Percentiles rank a stretch among this genome's conserved stretches.
Conservation (phyloP, 2,888 invertebrate genomes). For the Sarcophaga caerulescens region DNA sequence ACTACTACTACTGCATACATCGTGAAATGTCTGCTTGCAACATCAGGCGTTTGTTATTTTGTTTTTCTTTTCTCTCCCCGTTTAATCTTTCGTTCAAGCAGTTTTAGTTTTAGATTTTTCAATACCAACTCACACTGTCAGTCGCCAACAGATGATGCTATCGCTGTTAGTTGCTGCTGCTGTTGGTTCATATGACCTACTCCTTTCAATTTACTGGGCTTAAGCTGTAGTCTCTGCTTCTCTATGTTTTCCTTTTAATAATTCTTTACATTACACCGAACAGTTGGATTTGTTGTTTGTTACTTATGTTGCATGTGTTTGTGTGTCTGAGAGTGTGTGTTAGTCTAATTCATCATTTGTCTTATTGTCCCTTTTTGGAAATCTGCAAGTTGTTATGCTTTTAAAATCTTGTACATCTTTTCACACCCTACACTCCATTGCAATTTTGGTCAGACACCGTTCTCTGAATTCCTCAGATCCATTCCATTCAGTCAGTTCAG, state of each 20-base stretch:
- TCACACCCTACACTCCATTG: too few relatives aligned
- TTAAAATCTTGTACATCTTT: not conserved
- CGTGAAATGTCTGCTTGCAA: not conserved
- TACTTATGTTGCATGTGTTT: not conserved
- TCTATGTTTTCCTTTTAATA: not conserved
- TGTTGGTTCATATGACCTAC: not conserved
- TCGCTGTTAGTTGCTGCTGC: too few relatives aligned
- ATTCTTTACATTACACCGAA: not conserved
- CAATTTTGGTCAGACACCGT: too few relatives aligned
- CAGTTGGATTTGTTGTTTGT: not conserved
- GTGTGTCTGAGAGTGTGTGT: not conserved
- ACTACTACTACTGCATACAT: not conserved
- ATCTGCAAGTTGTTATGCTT: not conserved
- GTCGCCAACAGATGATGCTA: too few relatives aligned
- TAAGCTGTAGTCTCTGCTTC: not conserved
- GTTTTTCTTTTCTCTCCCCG: not conserved
- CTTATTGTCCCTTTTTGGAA: slow-evolving; percentile 1
- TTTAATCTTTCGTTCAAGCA: not conserved
- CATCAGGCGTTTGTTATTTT: not conserved
- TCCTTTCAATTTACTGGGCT: not conserved
- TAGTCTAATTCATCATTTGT: slow-evolving; percentile 61
- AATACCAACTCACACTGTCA: too few relatives aligned
- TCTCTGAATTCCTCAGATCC: too few relatives aligned
- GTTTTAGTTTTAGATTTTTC: not conserved
- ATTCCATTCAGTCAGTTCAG: too few relatives aligned